These are phyloP conservation scores for Wiebesia pumilae DNA, from an alignment of 1,140 invertebrate species.

Conservation along the genomic window DNA sequence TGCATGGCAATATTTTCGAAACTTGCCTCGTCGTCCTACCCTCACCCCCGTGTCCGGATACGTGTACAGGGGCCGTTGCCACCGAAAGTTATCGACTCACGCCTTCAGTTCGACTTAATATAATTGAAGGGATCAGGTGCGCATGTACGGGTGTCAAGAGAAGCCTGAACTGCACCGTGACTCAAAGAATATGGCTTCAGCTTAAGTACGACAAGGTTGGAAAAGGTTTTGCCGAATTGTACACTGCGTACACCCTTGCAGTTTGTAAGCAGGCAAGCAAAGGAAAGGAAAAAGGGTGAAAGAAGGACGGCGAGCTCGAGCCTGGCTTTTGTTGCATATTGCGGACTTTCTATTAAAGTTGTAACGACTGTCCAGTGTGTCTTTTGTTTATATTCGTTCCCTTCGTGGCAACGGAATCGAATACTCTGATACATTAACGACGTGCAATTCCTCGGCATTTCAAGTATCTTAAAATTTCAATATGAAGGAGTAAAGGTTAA, in stretches of 20 bases:
- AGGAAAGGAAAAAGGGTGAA: too few species aligned
- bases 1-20: background rate
- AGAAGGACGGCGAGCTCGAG: background rate
- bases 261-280: background rate
- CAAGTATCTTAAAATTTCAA: background rate
- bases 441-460: background rate
- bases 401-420: too few species aligned
- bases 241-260: background rate
- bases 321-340: background rate
- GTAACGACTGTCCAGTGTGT: background rate
- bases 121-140: slow-evolving; percentile 55
- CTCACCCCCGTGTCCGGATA: background rate
- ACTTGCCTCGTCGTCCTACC: background rate
- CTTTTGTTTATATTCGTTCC: background rate
- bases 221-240: slow-evolving; percentile 13
- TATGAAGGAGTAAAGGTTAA: background rate
- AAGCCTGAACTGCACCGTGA: slow-evolving; percentile 51
- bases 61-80: slow-evolving; percentile 4
- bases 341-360: background rate
- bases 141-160: slow-evolving; percentile 48
- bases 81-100: background rate
- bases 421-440: background rate
- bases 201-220: background rate
- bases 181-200: slow-evolving; percentile 55
- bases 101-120: slow-evolving; percentile 39